Conservation (phyloP, 2,888 invertebrate species). For the Zhengitettix transpicula region DNA sequence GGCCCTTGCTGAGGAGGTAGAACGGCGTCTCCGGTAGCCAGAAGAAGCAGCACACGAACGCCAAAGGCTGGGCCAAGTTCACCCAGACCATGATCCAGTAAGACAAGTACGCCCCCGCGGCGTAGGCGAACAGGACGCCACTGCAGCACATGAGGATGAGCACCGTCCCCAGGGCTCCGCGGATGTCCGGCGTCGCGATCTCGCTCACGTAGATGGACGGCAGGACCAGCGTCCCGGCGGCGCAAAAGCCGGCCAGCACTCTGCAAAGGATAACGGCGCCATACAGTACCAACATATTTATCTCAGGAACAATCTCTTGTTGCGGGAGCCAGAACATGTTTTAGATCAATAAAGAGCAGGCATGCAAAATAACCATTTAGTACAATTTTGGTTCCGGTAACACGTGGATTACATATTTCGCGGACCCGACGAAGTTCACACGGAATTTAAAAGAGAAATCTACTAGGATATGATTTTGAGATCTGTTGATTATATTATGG, state of each 20-base stretch:
- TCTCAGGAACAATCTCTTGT: too few species aligned
- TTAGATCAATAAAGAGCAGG: too few species aligned
- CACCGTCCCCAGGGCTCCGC: constrained; percentile 35
- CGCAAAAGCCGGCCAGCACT: background rate
- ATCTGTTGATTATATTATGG: too few species aligned
- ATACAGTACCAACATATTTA: background rate
- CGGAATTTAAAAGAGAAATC: too few species aligned
- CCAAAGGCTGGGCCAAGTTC: background rate
- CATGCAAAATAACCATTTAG: too few species aligned
- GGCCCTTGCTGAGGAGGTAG: constrained; percentile 27
- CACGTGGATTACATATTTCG: too few species aligned
- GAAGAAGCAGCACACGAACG: constrained; percentile 32
- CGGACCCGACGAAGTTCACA: too few species aligned
- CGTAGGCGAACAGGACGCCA: constrained; percentile 34
- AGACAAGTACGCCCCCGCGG: constrained; percentile 30
- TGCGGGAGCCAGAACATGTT: too few species aligned
- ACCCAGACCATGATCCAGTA: constrained; percentile 24
- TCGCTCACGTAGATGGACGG: constrained; percentile 45
- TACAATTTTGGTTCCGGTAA: too few species aligned
- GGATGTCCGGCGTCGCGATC: constrained; percentile 33
- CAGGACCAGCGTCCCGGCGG: constrained; percentile 31
- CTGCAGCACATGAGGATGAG: constrained; percentile 36
- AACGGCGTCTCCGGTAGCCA: constrained; percentile 42
- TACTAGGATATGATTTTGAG: too few species aligned
- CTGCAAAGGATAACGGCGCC: background rate